Percentiles rank a stretch among this genome's conserved stretches.
Conservation (phyloP, 1,140 invertebrate genomes). For the Megalonaias nervosa region DNA sequence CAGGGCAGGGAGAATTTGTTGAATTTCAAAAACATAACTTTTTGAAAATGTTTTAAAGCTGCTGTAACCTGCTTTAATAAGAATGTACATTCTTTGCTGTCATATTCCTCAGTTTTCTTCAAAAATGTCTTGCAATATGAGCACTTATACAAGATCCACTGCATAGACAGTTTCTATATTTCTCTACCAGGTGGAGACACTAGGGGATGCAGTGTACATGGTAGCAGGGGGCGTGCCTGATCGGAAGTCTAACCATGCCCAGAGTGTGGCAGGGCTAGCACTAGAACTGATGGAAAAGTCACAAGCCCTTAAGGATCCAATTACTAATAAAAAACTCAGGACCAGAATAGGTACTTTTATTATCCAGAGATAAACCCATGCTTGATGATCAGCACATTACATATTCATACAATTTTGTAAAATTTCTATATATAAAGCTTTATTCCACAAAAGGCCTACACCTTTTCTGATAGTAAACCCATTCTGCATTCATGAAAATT, state of each 20-base stretch:
- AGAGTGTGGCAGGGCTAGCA: slow-evolving; percentile 60
- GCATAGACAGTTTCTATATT: not conserved
- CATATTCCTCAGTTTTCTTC: too few species aligned
- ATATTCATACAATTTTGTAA: not conserved
- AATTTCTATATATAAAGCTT: not conserved
- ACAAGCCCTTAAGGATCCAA: slow-evolving; percentile 50
- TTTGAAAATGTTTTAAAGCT: too few species aligned
- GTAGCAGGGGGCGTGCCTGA: slow-evolving; percentile 75
- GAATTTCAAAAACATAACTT: not conserved
- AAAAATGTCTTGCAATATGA: not conserved
- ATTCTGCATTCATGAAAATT: not conserved
- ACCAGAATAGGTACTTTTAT: slow-evolving; percentile 52
- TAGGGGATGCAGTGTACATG: slow-evolving; percentile 70
- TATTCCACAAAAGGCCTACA: not conserved
- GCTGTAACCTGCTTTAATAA: too few species aligned
- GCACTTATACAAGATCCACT: not conserved
- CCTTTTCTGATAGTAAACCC: not conserved
- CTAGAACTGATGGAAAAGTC: slow-evolving; percentile 59
- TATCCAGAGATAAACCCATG: slow-evolving; percentile 11
- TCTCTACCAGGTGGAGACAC: slow-evolving; percentile 77
- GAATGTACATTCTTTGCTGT: too few species aligned
- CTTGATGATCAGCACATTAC: not conserved
- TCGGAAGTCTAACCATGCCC: slow-evolving; percentile 50
- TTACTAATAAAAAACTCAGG: slow-evolving; percentile 42
- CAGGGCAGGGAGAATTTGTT: not conserved